Percentiles rank a stretch among this genome's conserved stretches.
Conservation (phyloP, 2,797 vertebrate genomes). For the Pangasius macronema region DNA sequence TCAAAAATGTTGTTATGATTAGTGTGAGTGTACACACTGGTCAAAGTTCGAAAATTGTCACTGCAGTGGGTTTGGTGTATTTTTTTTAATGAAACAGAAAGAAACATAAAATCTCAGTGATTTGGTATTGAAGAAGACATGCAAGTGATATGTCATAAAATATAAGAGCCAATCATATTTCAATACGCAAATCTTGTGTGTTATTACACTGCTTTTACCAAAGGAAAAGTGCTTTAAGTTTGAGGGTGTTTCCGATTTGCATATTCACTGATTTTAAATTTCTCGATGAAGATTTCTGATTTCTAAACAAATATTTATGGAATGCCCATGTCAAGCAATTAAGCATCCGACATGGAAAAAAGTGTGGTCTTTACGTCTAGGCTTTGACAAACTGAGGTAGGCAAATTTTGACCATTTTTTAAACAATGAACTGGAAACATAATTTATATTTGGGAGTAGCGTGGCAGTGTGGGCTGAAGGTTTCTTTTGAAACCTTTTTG, state of each 20-base stretch:
- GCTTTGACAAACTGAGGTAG: background rate
- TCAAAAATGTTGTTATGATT: background rate
- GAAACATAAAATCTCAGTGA: background rate
- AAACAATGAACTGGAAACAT: background rate
- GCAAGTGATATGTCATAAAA: background rate
- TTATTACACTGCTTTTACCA: background rate
- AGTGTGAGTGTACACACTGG: background rate
- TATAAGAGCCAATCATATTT: background rate
- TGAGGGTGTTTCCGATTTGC: background rate
- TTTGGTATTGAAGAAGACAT: background rate
- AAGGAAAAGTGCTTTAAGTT: background rate
- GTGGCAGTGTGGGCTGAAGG: background rate
- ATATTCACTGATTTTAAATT: background rate
- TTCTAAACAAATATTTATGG: background rate
- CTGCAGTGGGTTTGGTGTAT: background rate
- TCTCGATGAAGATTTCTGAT: background rate
- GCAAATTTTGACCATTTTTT: background rate
- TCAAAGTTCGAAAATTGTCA: background rate
- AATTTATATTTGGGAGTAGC: background rate
- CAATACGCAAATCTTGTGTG: background rate
- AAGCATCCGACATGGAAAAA: background rate
- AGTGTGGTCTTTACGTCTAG: background rate
- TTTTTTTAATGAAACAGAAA: background rate
- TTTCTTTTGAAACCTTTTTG: background rate
- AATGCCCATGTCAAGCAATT: background rate